Evolutionary conservation across 2,888 invertebrate genomes (phyloP).

Genomic region (Tipula unca): DNA sequence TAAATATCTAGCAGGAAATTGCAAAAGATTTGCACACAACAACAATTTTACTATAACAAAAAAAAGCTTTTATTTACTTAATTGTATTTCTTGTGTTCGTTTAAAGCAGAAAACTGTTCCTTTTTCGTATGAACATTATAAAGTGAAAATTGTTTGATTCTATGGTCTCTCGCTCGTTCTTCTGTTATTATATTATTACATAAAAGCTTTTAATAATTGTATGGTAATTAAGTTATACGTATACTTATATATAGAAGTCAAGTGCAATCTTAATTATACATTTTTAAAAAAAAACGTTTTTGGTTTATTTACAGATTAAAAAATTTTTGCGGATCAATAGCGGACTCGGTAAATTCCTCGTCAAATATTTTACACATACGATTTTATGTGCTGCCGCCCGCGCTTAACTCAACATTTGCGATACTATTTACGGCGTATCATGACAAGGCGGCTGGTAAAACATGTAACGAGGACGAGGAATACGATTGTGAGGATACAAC

Average conservation of each 20-base stretch:
- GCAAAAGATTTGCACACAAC: background rate
- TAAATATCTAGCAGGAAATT: background rate
- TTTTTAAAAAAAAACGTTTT: background rate
- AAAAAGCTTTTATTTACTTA: background rate
- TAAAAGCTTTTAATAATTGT: background rate
- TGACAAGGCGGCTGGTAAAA: constrained; percentile 43
- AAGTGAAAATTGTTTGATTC: background rate
- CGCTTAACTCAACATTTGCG: constrained; percentile 55
- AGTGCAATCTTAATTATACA: background rate
- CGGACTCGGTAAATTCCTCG: constrained; percentile 62
- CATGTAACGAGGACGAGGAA: constrained; percentile 48
- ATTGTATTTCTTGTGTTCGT: background rate
- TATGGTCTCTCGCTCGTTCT: background rate
- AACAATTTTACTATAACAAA: background rate
- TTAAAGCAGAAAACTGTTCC: background rate
- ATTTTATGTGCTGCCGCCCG: constrained; percentile 57
- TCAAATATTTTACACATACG: constrained; percentile 65
- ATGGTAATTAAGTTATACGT: background rate
- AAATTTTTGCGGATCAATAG: constrained; percentile 79
- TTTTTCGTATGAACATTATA: background rate
- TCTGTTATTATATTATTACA: background rate
- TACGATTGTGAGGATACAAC: constrained; percentile 83
- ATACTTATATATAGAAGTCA: background rate
- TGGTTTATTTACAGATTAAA: constrained; percentile 43
- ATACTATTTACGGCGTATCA: constrained; percentile 69